Conservation (phyloP, 2,888 invertebrate genomes). For the Drepana falcataria region DNA sequence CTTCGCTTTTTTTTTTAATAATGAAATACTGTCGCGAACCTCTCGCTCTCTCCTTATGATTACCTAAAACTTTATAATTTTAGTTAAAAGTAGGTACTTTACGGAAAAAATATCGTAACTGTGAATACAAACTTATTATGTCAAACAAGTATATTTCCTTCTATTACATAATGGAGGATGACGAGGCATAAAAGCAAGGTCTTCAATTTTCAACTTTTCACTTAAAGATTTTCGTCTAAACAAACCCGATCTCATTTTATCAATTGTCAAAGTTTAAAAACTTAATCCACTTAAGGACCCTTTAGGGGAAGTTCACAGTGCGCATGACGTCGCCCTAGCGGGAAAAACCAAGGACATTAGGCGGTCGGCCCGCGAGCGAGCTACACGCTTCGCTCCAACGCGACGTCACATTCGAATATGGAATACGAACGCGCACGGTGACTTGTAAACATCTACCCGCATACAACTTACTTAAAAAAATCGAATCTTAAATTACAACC, state of each 20-base stretch:
- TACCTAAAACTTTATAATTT: too few species aligned
- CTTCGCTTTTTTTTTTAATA: too few species aligned
- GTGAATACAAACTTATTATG: too few species aligned
- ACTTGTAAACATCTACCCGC: constrained; percentile 44
- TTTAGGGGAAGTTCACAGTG: constrained; percentile 60
- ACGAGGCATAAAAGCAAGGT: constrained; percentile 19
- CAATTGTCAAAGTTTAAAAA: constrained; percentile 77
- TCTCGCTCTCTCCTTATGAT: too few species aligned
- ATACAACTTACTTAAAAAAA: constrained; percentile 21
- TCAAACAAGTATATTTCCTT: too few species aligned
- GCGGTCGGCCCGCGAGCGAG: constrained; percentile 38
- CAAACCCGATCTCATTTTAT: constrained; percentile 71
- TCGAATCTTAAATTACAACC: constrained; percentile 5
- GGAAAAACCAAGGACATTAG: constrained; percentile 70
- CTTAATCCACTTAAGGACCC: constrained; percentile 75
- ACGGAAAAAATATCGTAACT: too few species aligned
- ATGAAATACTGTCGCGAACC: too few species aligned
- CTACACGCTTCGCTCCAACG: constrained; percentile 36
- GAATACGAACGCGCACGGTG: constrained; percentile 52
- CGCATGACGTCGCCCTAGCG: constrained; percentile 70
- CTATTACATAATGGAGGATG: too few species aligned
- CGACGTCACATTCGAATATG: constrained; percentile 38
- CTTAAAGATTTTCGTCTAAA: constrained; percentile 60
- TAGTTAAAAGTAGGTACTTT: too few species aligned
- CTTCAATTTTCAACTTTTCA: constrained; percentile 56